Base-by-base conservation (phyloP, 2,888 invertebrate genomes). In the Drosophila mulleri region DNA sequence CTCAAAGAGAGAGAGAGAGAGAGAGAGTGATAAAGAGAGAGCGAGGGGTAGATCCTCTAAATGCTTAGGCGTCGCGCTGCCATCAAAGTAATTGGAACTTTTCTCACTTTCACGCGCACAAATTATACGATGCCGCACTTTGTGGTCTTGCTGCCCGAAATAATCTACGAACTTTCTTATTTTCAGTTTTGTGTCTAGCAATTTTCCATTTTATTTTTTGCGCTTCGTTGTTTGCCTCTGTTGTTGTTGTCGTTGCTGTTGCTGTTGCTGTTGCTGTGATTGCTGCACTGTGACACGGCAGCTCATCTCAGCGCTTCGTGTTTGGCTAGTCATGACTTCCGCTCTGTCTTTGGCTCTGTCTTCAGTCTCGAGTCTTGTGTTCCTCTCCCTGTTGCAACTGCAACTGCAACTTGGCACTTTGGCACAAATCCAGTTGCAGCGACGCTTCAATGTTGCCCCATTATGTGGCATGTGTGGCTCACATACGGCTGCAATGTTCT, bases 81-180 rank as follows among this genome's bases (percentile, higher is more conserved):
- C 69, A 75, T 77, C 80, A 81, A 80, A 85, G 85, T 92, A 92
- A 92, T 92, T 91, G 91, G 92, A 89, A 90, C 91, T 88, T 92
- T 91, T 91, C 90, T 91, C 92, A 92, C 91, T 91, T 91, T 91
- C 91, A 90, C 92, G 92, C 91, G 90, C 91, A 82, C 87, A 90
- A 84, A 89, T 90, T 86, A 88, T 88, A 79, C 75, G 84, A 73
- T 70, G 67, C 69, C 69, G 70, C 77, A 74, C 63, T 72, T 84
- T 72, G 69, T 69, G 78, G 83, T 74, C 41, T 61, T 48, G 48
- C 85, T 89, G 81, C 84, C 81, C 87, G 90, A 88, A 86, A 86
- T 89, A 86, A 88, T 86, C 87, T 86, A 75, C 77, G 68, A 88
- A 86, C 89, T 89, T 86, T 86, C 88, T 88, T 86, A 88, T 85